phyloP scores from a whole-genome alignment of 92 coral and sea anemone genomes.

The Phenganax stokvisi region DNA sequence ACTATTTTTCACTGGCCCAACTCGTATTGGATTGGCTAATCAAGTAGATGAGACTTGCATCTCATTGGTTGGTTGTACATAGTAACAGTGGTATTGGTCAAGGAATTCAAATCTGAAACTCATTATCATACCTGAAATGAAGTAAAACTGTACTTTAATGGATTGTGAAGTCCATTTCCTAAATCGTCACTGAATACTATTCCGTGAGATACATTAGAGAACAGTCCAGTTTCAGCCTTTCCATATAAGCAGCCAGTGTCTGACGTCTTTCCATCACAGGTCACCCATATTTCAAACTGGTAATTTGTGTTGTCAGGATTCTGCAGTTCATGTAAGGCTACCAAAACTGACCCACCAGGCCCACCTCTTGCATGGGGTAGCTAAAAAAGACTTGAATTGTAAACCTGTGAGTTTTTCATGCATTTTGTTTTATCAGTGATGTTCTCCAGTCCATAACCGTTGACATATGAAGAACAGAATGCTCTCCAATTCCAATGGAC shows the following conservation, averaged over 20 bases:
- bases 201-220: background rate
- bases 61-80: too few relatives aligned
- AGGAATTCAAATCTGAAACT: background rate
- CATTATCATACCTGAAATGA: slow-evolving; percentile 49
- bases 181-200: slow-evolving; percentile 22
- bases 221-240: slow-evolving; percentile 6
- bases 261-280: slow-evolving; percentile 13
- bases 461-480: too few relatives aligned
- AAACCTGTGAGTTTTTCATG: too few relatives aligned
- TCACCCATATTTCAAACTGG: slow-evolving; percentile 17
- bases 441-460: too few relatives aligned
- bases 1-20: too few relatives aligned
- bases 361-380: background rate
- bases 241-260: slow-evolving; percentile 14
- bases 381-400: background rate
- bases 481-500: too few relatives aligned
- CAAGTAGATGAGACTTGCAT: too few relatives aligned
- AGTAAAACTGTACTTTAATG: slow-evolving; percentile 45
- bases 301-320: background rate
- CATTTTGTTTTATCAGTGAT: too few relatives aligned
- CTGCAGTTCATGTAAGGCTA: background rate
- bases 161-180: slow-evolving; percentile 58
- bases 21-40: too few relatives aligned
- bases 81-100: too few relatives aligned
- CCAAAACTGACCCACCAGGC: slow-evolving; percentile 14